Conservation (phyloP, 2,797 vertebrate genomes). For the Artibeus lituratus region DNA sequence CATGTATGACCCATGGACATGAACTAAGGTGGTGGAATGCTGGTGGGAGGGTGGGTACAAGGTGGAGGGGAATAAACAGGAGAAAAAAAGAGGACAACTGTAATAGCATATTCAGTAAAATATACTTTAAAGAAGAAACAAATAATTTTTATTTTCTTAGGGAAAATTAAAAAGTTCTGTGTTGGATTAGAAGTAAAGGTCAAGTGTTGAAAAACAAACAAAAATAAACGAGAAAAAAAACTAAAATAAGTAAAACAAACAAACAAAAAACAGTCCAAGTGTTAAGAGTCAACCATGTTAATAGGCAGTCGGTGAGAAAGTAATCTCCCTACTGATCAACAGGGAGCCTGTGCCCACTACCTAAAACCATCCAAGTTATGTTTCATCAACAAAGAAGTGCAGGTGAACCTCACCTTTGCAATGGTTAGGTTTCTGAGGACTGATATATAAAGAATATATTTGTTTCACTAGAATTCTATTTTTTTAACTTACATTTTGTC, state of each 20-base stretch:
- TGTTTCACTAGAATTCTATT: neutral
- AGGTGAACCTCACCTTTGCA: neutral
- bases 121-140: no score
- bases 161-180: neutral
- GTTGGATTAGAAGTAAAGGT: neutral
- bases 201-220: neutral
- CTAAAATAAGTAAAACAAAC: neutral
- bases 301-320: neutral
- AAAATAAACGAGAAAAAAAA: neutral
- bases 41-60: no score
- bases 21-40: no score
- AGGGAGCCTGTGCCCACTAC: neutral
- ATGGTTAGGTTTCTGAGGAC: neutral
- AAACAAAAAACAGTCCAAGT: neutral
- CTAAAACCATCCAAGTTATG: neutral
- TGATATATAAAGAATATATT: neutral
- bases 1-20: no score
- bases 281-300: neutral
- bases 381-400: neutral
- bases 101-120: no score
- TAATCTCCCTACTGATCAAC: neutral
- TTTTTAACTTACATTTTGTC: neutral
- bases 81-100: no score
- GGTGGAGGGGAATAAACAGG: no score
- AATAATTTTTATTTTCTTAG: neutral